phyloP scores from a whole-genome alignment of 2,797 vertebrate genomes.

The Tolypeutes matacus region DNA sequence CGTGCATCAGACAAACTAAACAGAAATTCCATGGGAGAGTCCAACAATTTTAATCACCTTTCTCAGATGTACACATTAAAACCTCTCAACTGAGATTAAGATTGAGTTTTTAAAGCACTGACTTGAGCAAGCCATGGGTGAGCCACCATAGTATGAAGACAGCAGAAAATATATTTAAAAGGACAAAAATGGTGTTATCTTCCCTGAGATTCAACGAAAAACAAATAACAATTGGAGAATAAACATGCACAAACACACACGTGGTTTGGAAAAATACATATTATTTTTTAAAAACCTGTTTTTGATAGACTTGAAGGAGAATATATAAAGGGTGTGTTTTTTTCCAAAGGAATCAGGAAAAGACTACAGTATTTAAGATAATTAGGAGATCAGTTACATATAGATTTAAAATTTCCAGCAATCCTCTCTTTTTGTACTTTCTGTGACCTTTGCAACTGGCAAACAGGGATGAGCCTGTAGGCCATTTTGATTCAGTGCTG shows the following conservation, averaged over 20 bases:
- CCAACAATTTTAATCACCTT: not conserved
- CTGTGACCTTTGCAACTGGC: slow-evolving; percentile 15
- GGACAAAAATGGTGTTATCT: not conserved
- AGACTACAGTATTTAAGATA: slow-evolving; percentile 42
- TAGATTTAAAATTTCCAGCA: slow-evolving; percentile 3
- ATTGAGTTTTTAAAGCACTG: not conserved
- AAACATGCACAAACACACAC: not conserved
- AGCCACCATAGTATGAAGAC: not conserved
- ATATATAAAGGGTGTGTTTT: not conserved
- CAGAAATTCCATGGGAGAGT: not conserved
- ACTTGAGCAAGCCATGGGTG: not conserved
- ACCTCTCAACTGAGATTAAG: not conserved
- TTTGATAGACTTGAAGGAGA: not conserved
- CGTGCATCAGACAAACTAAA: not conserved
- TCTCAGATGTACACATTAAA: not conserved
- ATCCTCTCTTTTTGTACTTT: slow-evolving; percentile 14
- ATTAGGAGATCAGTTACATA: slow-evolving; percentile 37
- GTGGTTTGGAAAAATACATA: not conserved
- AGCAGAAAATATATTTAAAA: not conserved
- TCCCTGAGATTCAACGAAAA: not conserved
- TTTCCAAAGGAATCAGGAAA: slow-evolving; percentile 49
- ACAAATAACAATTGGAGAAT: not conserved
- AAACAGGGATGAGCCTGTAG: not conserved
- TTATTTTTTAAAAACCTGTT: not conserved
- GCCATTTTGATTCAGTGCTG: slow-evolving; percentile 5